phyloP scores from a whole-genome alignment of 2,888 invertebrate genomes.

The Ceramica pisi region DNA sequence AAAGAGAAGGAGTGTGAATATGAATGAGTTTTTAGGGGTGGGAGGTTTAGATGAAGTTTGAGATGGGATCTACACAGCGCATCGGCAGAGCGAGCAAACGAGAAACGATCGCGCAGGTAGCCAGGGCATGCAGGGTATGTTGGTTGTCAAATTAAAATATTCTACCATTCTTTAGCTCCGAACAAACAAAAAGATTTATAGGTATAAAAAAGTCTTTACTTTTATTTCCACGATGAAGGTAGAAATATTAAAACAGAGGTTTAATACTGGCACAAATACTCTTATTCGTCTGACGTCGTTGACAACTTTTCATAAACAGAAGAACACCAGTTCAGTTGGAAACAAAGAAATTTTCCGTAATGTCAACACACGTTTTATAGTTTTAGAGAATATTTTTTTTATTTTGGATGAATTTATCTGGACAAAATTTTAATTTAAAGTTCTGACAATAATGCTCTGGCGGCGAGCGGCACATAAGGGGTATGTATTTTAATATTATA shows the following conservation, averaged over 20 bases:
- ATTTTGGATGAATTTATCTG: slow-evolving; percentile 30
- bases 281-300: background rate
- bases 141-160: no score
- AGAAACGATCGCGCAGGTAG: no score
- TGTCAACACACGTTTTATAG: slow-evolving; percentile 47
- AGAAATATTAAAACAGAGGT: background rate
- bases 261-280: slow-evolving; percentile 5
- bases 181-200: no score
- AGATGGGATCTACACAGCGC: no score
- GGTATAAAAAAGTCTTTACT: no score
- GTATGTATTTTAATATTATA: slow-evolving; percentile 37
- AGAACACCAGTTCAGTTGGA: slow-evolving; percentile 32
- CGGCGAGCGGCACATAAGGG: slow-evolving; percentile 27
- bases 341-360: slow-evolving; percentile 63
- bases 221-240: background rate
- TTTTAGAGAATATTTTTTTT: slow-evolving; percentile 27
- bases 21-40: no score
- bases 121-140: no score
- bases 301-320: slow-evolving; percentile 49
- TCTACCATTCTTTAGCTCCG: no score
- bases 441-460: slow-evolving; percentile 46
- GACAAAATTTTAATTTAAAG: slow-evolving; percentile 48
- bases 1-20: no score
- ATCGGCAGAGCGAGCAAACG: no score
- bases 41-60: no score